Evolutionary conservation across 2,797 vertebrate genomes (phyloP).

Genomic region (Dryobates pubescens): DNA sequence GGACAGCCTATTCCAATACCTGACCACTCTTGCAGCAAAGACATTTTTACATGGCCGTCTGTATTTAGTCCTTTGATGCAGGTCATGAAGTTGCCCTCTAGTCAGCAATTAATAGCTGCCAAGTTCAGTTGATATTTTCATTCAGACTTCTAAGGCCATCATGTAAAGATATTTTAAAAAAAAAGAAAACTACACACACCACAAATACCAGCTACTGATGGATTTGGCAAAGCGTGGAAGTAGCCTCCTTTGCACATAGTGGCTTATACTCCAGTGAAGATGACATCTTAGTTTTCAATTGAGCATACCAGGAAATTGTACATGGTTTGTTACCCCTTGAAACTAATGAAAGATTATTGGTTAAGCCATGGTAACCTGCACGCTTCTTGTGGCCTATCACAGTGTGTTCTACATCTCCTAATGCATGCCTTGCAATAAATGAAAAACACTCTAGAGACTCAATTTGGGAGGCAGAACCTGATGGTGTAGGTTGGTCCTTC

Average conservation of each 20-base stretch:
- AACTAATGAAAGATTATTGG: neutral
- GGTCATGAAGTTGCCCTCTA: neutral
- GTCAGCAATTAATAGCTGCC: neutral
- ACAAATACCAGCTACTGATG: neutral
- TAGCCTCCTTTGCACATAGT: neutral
- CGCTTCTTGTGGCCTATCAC: neutral
- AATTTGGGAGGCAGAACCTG: neutral
- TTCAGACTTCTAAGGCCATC: neutral
- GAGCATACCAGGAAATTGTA: neutral
- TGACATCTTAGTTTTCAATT: neutral
- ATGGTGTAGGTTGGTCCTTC: neutral
- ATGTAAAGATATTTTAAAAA: no score
- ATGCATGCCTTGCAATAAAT: neutral
- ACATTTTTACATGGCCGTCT: neutral
- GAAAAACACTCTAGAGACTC: neutral
- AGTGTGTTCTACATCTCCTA: neutral
- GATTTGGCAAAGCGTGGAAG: neutral
- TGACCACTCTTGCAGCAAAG: no score
- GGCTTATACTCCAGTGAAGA: neutral
- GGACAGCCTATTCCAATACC: no score
- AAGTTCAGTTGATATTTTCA: neutral
- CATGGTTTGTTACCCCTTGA: neutral
- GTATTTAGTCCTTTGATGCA: neutral
- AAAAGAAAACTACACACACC: neutral
- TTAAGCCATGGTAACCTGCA: neutral